Base-by-base conservation (phyloP, 2,888 invertebrate species). In the Lithodes maja region DNA sequence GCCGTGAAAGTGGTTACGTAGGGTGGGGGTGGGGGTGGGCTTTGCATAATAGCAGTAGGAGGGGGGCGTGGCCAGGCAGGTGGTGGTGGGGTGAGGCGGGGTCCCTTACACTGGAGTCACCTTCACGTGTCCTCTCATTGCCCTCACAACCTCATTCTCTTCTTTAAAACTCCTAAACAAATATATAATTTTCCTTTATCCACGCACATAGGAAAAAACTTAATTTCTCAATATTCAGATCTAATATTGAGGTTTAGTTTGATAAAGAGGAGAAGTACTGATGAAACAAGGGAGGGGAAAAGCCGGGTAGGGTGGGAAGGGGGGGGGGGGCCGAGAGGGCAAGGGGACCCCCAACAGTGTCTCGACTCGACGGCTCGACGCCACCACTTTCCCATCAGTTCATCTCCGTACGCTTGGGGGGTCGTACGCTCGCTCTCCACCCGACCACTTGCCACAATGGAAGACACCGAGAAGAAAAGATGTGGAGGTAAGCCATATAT, bases 71-170 rank as follows among this genome's bases (percentile, higher is more conserved):
- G 61, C 61, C 12, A 61, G 61, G 61, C 71, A 71, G 15, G 71
- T 71, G 71, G 71, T n/a, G 17, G 71, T 3, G 71, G 17, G 3
- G 71, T 7, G 68, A 2, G 68, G 15, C 68, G 71, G 2, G 15
- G 2, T n/a, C 71, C 71, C 71, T 71, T 71, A 71, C 0, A 33
- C 71, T 71, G 71, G 81, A 68, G 81, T 82, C 81, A 82, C 81
- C 81, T 82, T 82, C 68, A 82, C 49, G 17, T 53, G 81, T 68
- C 81, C 81, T 82, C 68, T 68, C 68, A n/a, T 17, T 82, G 53
- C 81, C 81, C 68, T 68, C 68, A 50, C 33, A 33, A 33, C 33
- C 33, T 33, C 33, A 33, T 33, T 33, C 33, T 33, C 33, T 33
- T 33, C 33, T 33, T 33, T 33, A 33, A 33, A 33, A 33, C 33